phyloP scores from a whole-genome alignment of 2,797 vertebrate species.

The Pelochelys cantorii region DNA sequence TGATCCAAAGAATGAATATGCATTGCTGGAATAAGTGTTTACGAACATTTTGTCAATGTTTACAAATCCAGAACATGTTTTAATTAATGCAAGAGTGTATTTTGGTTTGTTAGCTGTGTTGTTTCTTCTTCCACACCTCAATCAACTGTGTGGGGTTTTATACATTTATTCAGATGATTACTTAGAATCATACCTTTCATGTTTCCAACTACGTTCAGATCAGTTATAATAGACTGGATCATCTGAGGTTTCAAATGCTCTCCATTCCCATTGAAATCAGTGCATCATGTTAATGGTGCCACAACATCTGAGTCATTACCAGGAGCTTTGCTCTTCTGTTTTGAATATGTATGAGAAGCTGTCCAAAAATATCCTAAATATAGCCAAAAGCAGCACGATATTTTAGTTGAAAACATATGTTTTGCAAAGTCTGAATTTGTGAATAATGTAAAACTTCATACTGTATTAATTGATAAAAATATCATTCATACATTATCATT shows the following conservation, averaged over 20 bases:
- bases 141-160: not conserved
- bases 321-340: slow-evolving; percentile 31
- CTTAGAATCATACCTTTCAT: not conserved
- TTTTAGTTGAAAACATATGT: not conserved
- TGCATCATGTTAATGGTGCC: not conserved
- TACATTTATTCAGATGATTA: slow-evolving; percentile 39
- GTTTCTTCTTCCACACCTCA: not conserved
- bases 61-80: slow-evolving; percentile 50
- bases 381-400: slow-evolving; percentile 43
- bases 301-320: slow-evolving; percentile 58
- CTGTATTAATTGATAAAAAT: slow-evolving; percentile 20
- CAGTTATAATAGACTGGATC: not conserved
- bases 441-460: not conserved
- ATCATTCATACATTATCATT: not conserved
- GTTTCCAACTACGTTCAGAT: slow-evolving; percentile 56
- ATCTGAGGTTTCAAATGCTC: not conserved
- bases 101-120: not conserved
- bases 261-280: slow-evolving; percentile 12
- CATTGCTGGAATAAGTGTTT: slow-evolving; percentile 40
- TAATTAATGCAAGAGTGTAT: not conserved
- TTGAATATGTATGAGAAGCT: slow-evolving; percentile 79
- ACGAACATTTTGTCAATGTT: slow-evolving; percentile 58
- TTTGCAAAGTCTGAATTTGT: not conserved
- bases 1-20: slow-evolving; percentile 29
- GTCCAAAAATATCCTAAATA: slow-evolving; percentile 57